phyloP scores from a whole-genome alignment of 92 coral and sea anemone genomes.

The Umimayanthus chanpuru region DNA sequence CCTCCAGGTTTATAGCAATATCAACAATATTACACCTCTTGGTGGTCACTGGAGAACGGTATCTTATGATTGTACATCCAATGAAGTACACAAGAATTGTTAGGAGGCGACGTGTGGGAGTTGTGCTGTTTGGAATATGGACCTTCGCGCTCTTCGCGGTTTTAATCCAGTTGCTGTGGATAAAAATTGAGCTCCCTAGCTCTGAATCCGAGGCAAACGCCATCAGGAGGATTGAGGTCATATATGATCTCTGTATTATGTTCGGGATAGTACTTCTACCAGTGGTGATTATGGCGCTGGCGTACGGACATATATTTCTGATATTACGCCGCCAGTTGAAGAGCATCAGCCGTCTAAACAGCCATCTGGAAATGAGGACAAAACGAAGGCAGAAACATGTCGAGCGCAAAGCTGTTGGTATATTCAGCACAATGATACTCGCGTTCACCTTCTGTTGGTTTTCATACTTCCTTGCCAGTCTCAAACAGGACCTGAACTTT shows the following conservation, averaged over 20 bases:
- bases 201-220: constrained; percentile 3
- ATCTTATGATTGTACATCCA: constrained; percentile 71
- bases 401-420: constrained; percentile 62
- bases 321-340: constrained; percentile 55
- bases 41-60: constrained; percentile 71
- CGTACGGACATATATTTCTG: constrained; percentile 67
- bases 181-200: neutral
- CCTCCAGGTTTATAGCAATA: constrained; percentile 72
- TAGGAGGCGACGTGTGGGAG: constrained; percentile 17
- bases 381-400: constrained; percentile 50
- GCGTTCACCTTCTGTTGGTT: constrained; percentile 76
- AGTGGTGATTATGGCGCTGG: constrained; percentile 61
- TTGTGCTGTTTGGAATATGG: constrained; percentile 53
- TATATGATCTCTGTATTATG: constrained; percentile 65
- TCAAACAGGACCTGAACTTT: constrained; percentile 58
- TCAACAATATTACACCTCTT: constrained; percentile 75
- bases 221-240: constrained; percentile 31
- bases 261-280: constrained; percentile 62
- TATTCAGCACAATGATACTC: constrained; percentile 69
- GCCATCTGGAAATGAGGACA: constrained; percentile 53
- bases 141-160: constrained; percentile 55
- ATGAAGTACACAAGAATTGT: constrained; percentile 51
- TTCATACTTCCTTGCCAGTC: constrained; percentile 65
- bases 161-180: constrained; percentile 65
- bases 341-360: constrained; percentile 62